A percentile compares a stretch with the other conserved stretches of the same genome.
phyloP scores from a whole-genome alignment of 2,888 invertebrate genomes.

The Arge pagana region DNA sequence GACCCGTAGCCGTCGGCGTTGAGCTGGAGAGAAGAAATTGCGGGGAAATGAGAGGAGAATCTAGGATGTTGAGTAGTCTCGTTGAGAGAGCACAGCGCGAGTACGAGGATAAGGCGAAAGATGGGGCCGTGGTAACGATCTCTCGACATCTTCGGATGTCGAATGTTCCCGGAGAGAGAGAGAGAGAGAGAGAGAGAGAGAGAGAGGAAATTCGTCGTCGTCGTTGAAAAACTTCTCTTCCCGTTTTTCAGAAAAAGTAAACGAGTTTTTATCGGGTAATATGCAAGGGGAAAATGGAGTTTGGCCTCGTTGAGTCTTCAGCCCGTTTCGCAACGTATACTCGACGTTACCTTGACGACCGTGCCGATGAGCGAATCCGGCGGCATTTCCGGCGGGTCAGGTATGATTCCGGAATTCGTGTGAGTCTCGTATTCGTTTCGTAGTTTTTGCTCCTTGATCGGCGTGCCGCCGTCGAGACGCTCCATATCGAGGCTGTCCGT shows the following conservation, averaged over 20 bases:
- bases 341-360: conserved; percentile 81
- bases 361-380: conserved; percentile 80
- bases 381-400: conserved; percentile 57
- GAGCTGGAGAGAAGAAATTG: conserved; percentile 63
- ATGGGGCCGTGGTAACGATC: no score
- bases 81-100: no score
- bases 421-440: conserved; percentile 57
- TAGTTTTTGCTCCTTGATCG: conserved; percentile 57
- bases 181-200: not conserved
- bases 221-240: no score
- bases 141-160: no score
- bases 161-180: no score
- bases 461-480: conserved; percentile 61
- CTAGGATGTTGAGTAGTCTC: no score
- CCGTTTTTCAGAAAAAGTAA: no score
- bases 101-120: no score
- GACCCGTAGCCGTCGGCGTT: conserved; percentile 87
- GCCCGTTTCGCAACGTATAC: not conserved
- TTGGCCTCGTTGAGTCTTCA: not conserved
- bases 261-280: not conserved
- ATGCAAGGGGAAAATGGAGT: not conserved
- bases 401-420: conserved; percentile 58
- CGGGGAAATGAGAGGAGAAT: not conserved
- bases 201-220: no score
- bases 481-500: conserved; percentile 71